Conservation (phyloP, 2,113 vertebrate species). For the Pelvicachromis taeniatus region DNA sequence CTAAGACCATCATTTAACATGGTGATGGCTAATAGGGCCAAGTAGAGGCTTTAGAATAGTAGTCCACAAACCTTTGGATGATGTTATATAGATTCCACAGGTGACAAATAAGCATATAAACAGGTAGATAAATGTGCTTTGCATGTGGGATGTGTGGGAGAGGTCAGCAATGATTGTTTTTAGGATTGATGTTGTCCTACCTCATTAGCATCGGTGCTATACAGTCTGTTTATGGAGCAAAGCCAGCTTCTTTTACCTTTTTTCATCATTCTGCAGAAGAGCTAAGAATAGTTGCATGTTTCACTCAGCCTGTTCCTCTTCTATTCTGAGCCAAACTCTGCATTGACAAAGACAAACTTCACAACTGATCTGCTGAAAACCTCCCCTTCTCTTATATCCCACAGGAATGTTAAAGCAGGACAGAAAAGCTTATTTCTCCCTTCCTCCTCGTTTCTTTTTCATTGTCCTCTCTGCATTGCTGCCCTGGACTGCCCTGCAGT, state of each 20-base stretch:
- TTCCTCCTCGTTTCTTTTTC: slow-evolving; percentile 9
- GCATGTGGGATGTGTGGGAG: neutral
- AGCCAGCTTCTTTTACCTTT: neutral
- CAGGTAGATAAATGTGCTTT: neutral
- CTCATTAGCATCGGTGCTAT: neutral
- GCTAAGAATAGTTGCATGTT: slow-evolving; percentile 20
- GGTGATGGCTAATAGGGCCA: neutral
- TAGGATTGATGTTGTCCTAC: neutral
- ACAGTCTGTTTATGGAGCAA: neutral
- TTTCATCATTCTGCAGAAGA: neutral
- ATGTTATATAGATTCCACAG: neutral
- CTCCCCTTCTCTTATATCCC: slow-evolving; percentile 25
- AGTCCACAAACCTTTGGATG: neutral
- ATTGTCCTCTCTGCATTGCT: slow-evolving; percentile 47
- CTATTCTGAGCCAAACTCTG: slow-evolving; percentile 27
- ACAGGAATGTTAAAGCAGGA: slow-evolving; percentile 53
- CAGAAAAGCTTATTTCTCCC: slow-evolving; percentile 29
- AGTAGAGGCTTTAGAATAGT: neutral
- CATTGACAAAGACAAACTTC: slow-evolving; percentile 50
- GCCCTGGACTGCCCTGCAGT: slow-evolving; percentile 59
- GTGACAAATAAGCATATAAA: neutral
- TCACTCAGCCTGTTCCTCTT: neutral
- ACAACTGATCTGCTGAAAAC: slow-evolving; percentile 49
- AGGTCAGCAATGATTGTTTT: neutral
- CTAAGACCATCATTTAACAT: neutral